These are phyloP conservation scores for Leucoma salicis DNA, from an alignment of 2,888 invertebrate genomes.

Conservation along the genomic window DNA sequence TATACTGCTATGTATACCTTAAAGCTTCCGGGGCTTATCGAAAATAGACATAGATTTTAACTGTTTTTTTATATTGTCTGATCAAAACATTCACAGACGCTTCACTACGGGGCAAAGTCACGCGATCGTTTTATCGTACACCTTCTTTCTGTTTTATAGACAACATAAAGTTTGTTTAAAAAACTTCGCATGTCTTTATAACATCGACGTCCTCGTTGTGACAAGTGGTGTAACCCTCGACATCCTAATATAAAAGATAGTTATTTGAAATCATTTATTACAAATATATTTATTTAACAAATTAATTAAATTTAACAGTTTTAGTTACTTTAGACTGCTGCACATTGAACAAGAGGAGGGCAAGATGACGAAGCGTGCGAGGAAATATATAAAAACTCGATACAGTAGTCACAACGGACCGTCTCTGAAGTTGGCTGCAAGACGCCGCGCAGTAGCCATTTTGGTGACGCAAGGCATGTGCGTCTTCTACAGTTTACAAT, in stretches of 20 bases:
- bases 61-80: constrained; percentile 50
- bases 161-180: constrained; percentile 78
- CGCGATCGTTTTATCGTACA: constrained; percentile 79
- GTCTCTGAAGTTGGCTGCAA: too few species aligned
- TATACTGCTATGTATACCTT: not conserved
- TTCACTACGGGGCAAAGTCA: constrained; percentile 63
- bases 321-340: too few species aligned
- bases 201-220: constrained; percentile 71
- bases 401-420: too few species aligned
- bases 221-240: constrained; percentile 69
- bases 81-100: constrained; percentile 72
- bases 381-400: too few species aligned
- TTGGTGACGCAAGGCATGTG: too few species aligned
- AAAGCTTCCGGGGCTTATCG: constrained; percentile 16
- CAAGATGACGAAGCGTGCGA: too few species aligned
- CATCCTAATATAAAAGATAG: constrained; percentile 54
- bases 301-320: too few species aligned
- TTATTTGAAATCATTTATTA: too few species aligned
- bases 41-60: constrained; percentile 34
- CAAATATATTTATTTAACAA: too few species aligned
- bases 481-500: too few species aligned
- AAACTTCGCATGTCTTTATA: constrained; percentile 75
- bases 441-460: too few species aligned
- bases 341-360: too few species aligned
- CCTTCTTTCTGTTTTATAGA: constrained; percentile 76